Evolutionary conservation across 2,888 invertebrate species (phyloP), one percentile per base, ranked within the genome.

Genomic region (Nasonia oneida): DNA sequence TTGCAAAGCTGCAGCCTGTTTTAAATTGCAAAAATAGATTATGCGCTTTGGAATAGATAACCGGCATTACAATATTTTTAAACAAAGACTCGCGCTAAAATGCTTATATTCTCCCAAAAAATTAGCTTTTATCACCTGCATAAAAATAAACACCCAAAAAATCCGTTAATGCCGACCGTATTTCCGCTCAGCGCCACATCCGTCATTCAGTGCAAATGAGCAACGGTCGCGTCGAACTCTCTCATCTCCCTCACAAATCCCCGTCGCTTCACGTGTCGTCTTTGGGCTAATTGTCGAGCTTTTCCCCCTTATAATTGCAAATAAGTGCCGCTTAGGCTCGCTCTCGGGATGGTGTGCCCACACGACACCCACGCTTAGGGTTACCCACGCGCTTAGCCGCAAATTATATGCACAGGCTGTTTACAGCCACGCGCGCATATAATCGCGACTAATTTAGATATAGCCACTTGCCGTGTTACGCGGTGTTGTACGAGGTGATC

Each of bases 171-270:
- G 5, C 71, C 71, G 15, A 71, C 71, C 39, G 37, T 1, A 18
- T 42, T 71, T 71, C 71, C 71, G 71, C 39, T n/a, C 37, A 61
- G 23, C n/a, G 0, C n/a, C 57, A n/a, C 57, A 18, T 71, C 71
- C 23, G 42, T 76, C 81, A 85, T 85, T 81, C 76, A 73, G 76
- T 77, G 85, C 73, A 85, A 81, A 85, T 81, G 81, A 81, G 77
- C 57, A 39, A 42, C 15, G 18, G 39, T 39, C 15, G 29, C 15
- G 33, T 50, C 6, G 57, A 29, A 47, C 47, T 47, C 47, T 47
- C 47, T 47, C 47, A 29, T 29, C 37, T 37, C 37, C 12, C 47
- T 47, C 47, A 12, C 10, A 53, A 53, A 15, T 18, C 57, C 8
- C 6, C 80, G 5, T 42, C 29, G 33, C 53, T n/a, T 8, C 57